phyloP scores from a whole-genome alignment of 2,888 invertebrate genomes.

The Aethes cnicana region DNA sequence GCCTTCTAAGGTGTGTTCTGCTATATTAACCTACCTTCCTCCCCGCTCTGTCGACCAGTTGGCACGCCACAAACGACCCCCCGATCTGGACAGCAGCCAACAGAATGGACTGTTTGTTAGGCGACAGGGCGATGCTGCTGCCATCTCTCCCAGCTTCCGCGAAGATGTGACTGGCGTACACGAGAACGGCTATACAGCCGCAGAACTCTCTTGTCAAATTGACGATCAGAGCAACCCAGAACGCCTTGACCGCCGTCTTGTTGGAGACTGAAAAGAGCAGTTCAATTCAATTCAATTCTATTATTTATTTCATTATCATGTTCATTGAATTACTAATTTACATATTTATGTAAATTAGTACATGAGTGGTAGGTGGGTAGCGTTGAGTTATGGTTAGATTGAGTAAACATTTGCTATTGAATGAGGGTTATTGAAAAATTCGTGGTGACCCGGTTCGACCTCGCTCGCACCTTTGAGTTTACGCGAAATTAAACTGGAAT shows the following conservation, averaged over 20 bases:
- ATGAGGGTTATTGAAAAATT: no score
- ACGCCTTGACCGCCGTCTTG: constrained; percentile 67
- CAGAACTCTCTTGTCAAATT: constrained; percentile 73
- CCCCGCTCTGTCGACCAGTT: constrained; percentile 68
- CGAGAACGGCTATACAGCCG: constrained; percentile 72
- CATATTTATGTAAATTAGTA: no score
- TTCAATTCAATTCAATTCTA: no score
- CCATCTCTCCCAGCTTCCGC: constrained; percentile 58
- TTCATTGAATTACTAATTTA: no score
- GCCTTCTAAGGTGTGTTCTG: background rate
- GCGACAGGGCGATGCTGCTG: constrained; percentile 59
- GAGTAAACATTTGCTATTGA: no score
- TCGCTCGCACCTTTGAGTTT: no score
- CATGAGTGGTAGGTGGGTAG: no score
- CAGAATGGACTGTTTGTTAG: constrained; percentile 72
- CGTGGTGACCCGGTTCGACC: no score
- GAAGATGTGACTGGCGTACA: constrained; percentile 76
- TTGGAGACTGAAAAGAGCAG: constrained; percentile 56
- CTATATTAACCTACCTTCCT: constrained; percentile 56
- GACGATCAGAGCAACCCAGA: constrained; percentile 73
- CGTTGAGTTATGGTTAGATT: no score
- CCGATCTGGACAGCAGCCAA: constrained; percentile 70
- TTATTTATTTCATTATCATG: background rate
- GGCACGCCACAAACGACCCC: constrained; percentile 73
- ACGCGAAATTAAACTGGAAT: no score